Evolutionary conservation across 2,888 invertebrate genomes (phyloP), one percentile per base, ranked within the genome.

Genomic region (Lasioglossum leucozonium): DNA sequence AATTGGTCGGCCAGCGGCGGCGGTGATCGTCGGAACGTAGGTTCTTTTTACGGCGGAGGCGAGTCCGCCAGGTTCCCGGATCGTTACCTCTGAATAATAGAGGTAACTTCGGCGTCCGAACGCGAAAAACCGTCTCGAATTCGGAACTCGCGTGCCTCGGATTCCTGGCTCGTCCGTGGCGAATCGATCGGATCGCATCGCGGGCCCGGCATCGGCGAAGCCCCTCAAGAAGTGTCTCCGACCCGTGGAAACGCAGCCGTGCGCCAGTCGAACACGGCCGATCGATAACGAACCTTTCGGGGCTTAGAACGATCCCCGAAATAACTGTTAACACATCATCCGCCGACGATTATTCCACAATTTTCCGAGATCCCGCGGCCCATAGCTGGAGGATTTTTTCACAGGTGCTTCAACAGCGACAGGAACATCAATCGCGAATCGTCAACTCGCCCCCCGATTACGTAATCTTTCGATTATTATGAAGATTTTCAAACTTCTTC

Each of bases 141-240:
- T 65, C 65, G 65, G 65, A 22, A 65, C 34, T 65, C 65, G 65
- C 65, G 65, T 34, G 65, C 65, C 34, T 22, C 6, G n/a, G 22
- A 34, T 51, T 73, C 26, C 34, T 16, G 72, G 26, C 44, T 42
- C 11, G 44, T 18, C n/a, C 51, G 51, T 51, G 51, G 51, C 1
- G 51, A n/a, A 30, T 73, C 74, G 55, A 37, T 74, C 74, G 55
- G 34, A 65, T 65, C 34, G 65, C 34, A 51, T 34, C 65, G 65
- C 65, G 65, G 16, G 65, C 22, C 34, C 34, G 65, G 30, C 30
- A 67, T 34, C 65, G 65, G 4, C 34, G 65, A 67, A 34, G 65
- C 22, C 34, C 34, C 65, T 37, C 22, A 34, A 67, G 34, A 67
- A 67, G 65, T 67, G 34, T 67, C 62, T 62, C 30, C 62, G 30